Conservation (phyloP, 2,113 vertebrate species). For the Crotalus helleri region DNA sequence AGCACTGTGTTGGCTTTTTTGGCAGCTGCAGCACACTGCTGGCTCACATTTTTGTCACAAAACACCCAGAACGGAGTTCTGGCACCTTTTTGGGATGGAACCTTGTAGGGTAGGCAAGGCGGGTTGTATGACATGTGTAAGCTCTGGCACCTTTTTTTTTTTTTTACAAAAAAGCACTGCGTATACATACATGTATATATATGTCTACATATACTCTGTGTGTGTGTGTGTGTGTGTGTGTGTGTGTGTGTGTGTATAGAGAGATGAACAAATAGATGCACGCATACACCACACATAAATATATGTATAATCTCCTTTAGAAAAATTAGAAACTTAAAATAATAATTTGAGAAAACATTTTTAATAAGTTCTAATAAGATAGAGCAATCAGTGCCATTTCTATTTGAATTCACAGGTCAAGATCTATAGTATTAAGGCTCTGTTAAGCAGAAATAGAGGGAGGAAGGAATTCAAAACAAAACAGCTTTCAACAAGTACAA, state of each 20-base stretch:
- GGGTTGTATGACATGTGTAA: too few relatives aligned
- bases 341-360: not conserved
- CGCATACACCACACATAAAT: too few relatives aligned
- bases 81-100: too few relatives aligned
- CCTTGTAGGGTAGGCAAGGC: too few relatives aligned
- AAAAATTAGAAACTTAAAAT: not conserved
- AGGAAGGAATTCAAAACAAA: constrained; percentile 21
- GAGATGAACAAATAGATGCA: not conserved
- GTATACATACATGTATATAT: constrained; percentile 24
- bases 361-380: constrained; percentile 12
- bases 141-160: too few relatives aligned
- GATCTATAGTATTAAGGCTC: constrained; percentile 37
- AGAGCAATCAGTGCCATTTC: constrained; percentile 34
- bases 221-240: constrained; percentile 9
- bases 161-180: not conserved
- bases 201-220: constrained; percentile 37
- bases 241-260: not conserved
- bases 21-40: too few relatives aligned
- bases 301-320: constrained; percentile 38
- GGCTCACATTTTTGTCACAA: too few relatives aligned
- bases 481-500: constrained; percentile 43
- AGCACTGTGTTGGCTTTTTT: too few relatives aligned
- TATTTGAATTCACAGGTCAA: constrained; percentile 21
- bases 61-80: too few relatives aligned
- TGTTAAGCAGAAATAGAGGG: constrained; percentile 53